Evolutionary conservation across 1,140 invertebrate genomes (phyloP).

Genomic region (Caenorhabditis remanei): DNA sequence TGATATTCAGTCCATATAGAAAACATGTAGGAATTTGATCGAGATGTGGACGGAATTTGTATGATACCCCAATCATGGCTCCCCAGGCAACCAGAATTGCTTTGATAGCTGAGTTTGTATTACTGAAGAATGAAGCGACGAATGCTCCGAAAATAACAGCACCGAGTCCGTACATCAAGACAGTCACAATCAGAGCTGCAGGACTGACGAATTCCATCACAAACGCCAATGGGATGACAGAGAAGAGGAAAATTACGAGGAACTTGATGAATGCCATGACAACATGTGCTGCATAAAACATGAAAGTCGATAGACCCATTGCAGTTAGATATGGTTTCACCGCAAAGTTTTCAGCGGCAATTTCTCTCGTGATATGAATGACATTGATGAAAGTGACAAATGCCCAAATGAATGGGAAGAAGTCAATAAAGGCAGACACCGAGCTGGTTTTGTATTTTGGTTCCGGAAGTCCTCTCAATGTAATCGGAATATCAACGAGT

Average conservation of each 20-base stretch:
- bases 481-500: neutral
- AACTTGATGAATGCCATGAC: constrained; percentile 50
- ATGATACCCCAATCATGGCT: constrained; percentile 41
- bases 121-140: constrained; percentile 52
- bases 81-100: constrained; percentile 54
- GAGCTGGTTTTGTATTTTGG: constrained; percentile 23
- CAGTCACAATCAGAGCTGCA: constrained; percentile 6
- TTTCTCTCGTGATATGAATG: constrained; percentile 57
- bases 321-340: constrained; percentile 48
- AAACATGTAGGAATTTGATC: constrained; percentile 56
- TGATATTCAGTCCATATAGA: constrained; percentile 56
- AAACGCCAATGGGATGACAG: constrained; percentile 27
- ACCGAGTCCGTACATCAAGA: constrained; percentile 55
- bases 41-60: neutral
- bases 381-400: constrained; percentile 52
- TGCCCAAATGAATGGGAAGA: constrained; percentile 56
- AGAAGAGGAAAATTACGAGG: constrained; percentile 49
- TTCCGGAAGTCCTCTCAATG: constrained; percentile 31
- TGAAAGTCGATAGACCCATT: constrained; percentile 54
- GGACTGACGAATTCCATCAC: constrained; percentile 49
- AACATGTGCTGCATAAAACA: constrained; percentile 59
- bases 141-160: constrained; percentile 56
- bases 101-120: constrained; percentile 46
- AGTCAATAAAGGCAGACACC: constrained; percentile 22
- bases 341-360: constrained; percentile 46